phyloP scores from a whole-genome alignment of 53 echinoderm and acorn worm genomes.

The Echinarachnius parma region DNA sequence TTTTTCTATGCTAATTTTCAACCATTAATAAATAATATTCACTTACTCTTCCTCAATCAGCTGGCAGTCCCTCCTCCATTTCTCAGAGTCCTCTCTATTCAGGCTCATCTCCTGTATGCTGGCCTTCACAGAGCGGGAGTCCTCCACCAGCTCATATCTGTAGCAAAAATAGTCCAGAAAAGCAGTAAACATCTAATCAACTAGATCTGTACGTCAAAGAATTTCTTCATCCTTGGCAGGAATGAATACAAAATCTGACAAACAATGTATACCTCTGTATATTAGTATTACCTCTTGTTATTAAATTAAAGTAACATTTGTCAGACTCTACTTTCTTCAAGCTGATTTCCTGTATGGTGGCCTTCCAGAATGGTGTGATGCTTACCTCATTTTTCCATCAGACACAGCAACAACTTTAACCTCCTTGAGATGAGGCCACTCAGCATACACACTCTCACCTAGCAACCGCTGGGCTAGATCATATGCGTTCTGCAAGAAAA shows the following conservation, averaged over 20 bases:
- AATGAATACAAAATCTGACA: no score
- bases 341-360: no score
- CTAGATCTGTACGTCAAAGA: no score
- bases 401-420: conserved; percentile 73
- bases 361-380: no score
- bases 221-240: no score
- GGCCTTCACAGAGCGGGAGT: background rate
- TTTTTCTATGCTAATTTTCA: no score
- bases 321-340: no score
- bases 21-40: no score
- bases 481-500: conserved; percentile 49
- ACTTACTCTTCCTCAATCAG: conserved; percentile 64
- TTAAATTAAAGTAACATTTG: no score
- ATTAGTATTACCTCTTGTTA: no score
- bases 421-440: conserved; percentile 96
- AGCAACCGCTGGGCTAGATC: conserved; percentile 52
- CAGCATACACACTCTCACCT: conserved; percentile 73
- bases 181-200: background rate
- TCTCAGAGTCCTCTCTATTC: conserved; percentile 40
- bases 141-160: conserved; percentile 68
- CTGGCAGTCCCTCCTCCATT: conserved; percentile 60
- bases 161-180: background rate
- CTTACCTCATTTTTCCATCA: conserved; percentile 47
- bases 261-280: no score
- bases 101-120: conserved; percentile 39